Percentiles rank a stretch among this genome's conserved stretches.
phyloP scores from a whole-genome alignment of 2,888 invertebrate species.

The Chymomyza caudatula region DNA sequence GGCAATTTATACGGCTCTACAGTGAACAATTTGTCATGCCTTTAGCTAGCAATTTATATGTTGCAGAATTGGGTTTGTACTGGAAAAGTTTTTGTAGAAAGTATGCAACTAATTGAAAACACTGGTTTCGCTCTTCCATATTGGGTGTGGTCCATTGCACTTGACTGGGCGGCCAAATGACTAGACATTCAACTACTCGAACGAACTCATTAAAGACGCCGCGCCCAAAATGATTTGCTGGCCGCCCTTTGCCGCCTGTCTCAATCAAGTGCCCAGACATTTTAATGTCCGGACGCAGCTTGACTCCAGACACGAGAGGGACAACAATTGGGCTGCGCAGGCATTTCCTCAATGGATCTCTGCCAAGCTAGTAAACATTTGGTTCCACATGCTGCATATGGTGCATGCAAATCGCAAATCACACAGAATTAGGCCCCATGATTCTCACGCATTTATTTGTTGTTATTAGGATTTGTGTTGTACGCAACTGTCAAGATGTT shows the following conservation, averaged over 20 bases:
- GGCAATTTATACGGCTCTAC: neutral
- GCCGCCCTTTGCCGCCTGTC: neutral
- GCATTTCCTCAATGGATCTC: constrained; percentile 23
- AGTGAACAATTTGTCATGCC: neutral
- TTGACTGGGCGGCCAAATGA: constrained; percentile 6
- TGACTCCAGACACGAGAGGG: constrained; percentile 7
- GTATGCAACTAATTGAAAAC: neutral
- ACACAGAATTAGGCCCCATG: neutral
- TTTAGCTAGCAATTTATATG: neutral
- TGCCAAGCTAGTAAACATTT: constrained; percentile 1
- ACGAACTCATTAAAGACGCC: constrained; percentile 40
- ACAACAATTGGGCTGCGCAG: constrained; percentile 15
- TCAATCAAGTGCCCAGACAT: constrained; percentile 18
- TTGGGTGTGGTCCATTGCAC: constrained; percentile 13
- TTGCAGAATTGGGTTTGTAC: neutral
- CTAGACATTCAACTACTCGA: constrained; percentile 17
- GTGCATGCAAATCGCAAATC: neutral
- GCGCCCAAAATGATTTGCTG: constrained; percentile 17
- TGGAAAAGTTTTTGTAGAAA: neutral
- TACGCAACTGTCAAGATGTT: neutral
- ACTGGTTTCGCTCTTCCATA: neutral
- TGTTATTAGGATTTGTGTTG: neutral
- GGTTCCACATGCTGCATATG: neutral
- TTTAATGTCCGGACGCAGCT: constrained; percentile 33
- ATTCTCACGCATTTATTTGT: neutral